These are phyloP conservation scores for Lampris megalopsis DNA, from an alignment of 2,113 vertebrate species.

Conservation along the genomic window DNA sequence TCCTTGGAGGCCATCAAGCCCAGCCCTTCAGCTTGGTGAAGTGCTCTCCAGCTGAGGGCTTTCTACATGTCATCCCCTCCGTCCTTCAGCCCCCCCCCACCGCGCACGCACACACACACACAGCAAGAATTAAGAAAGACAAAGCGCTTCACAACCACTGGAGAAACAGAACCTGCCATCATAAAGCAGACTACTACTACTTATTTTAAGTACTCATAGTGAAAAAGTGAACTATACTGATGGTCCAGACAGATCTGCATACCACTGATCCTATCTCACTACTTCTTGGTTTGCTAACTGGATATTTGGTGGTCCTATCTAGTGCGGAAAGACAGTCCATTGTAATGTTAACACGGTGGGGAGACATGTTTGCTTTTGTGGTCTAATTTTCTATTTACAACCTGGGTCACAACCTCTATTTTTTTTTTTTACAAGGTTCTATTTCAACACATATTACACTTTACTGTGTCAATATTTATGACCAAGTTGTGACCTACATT, in stretches of 20 bases:
- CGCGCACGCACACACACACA: too few relatives aligned
- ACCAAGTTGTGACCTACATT: conserved; percentile 60
- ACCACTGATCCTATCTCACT: neutral
- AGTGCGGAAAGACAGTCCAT: neutral
- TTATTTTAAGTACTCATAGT: neutral
- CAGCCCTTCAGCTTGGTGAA: conserved; percentile 62
- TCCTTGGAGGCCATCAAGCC: conserved; percentile 51
- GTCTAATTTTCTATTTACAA: conserved; percentile 46
- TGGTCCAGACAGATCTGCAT: neutral
- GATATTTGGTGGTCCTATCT: neutral
- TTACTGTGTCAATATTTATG: conserved; percentile 77
- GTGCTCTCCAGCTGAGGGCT: conserved; percentile 62
- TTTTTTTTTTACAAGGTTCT: conserved; percentile 48
- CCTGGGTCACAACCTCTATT: conserved; percentile 60
- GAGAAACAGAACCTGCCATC: too few relatives aligned
- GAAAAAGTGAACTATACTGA: neutral
- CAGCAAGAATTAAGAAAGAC: conserved; percentile 22
- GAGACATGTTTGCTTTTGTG: conserved; percentile 34
- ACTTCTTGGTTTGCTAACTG: too few relatives aligned
- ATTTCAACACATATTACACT: conserved; percentile 61
- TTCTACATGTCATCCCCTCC: conserved; percentile 52
- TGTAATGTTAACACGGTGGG: conserved; percentile 29
- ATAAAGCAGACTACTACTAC: too few relatives aligned
- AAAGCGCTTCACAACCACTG: conserved; percentile 2
- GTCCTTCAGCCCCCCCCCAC: conserved; percentile 23